Evolutionary conservation across 92 coral and sea anemone genomes (phyloP).

Genomic region (Isaurus tuberculatus): DNA sequence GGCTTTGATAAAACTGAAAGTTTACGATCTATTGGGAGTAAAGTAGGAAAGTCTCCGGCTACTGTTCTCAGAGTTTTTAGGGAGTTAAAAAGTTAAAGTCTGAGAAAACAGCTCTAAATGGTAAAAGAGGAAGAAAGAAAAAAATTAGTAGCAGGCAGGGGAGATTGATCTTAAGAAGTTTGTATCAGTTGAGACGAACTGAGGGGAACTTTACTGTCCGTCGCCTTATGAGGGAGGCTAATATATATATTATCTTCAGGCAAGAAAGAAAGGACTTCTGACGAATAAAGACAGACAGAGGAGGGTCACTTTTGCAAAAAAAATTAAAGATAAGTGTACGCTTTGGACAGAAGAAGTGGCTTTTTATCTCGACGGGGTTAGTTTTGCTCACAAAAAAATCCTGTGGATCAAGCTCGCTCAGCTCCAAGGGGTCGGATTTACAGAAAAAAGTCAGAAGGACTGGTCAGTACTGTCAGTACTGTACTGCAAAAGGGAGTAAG

Average conservation of each 20-base stretch:
- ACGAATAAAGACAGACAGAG: not conserved
- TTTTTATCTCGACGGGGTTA: not conserved
- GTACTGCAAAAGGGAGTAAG: conserved; percentile 2
- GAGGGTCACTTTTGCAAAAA: conserved; percentile 10
- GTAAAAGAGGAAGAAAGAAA: conserved; percentile 11
- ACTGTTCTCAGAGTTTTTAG: conserved; percentile 20
- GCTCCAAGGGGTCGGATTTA: not conserved
- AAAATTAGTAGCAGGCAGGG: not conserved
- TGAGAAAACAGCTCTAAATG: not conserved
- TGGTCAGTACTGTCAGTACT: not conserved
- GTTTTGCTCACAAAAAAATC: too few species aligned
- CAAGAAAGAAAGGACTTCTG: too few species aligned
- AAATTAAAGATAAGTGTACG: not conserved
- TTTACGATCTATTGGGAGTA: not conserved
- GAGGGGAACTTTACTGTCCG: too few species aligned
- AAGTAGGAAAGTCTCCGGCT: too few species aligned
- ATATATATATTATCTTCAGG: too few species aligned
- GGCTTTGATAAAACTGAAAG: too few species aligned
- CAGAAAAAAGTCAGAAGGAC: not conserved
- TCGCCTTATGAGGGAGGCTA: too few species aligned
- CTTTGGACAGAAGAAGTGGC: not conserved
- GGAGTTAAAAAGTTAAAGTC: not conserved
- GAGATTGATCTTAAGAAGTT: too few species aligned
- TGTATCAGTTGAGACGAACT: too few species aligned
- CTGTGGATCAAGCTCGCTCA: not conserved